Base-by-base conservation (phyloP, 2,113 vertebrate genomes). In the Dunckerocampus dactyliophorus region DNA sequence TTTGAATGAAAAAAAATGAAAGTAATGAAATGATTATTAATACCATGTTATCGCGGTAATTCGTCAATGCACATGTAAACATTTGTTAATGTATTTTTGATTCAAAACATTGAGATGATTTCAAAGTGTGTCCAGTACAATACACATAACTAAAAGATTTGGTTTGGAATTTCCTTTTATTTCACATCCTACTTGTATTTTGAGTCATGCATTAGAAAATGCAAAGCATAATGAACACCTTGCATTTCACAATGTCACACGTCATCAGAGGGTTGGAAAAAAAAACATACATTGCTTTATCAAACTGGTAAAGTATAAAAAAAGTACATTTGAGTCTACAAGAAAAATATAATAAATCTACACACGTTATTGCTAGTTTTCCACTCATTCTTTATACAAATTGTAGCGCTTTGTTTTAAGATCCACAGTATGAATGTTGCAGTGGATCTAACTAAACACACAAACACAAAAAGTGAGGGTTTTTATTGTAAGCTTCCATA, bases 231-330 rank as follows among this genome's bases (percentile, higher is more conserved):
- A 81, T 2, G 52, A 43, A 43, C 39, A 39, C 68, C 65, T 69
- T 80, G 68, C 75, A 79, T 77, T 71, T 66, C 65, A 78, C 61
- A 17, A 47, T 56, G 69, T 81, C 79, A 47, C 59, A 75, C 59
- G 75, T 79, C 79, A 78, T 58, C 39, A 75, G 76, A 83, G 68
- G 71, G 74, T 45, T 62, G 52, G 20, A 19, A 34, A 53, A 48
- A 45, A 34, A 34, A 34, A 54, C 45, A 69, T 31, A 45, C 54
- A 47, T 42, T 73, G 45, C 55, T 70, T 79, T 75, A 69, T 75
- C 67, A 77, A 81, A 76, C 67, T 55, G 59, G 47, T 77, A 59
- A 87, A 77, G 78, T 88, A 84, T 85, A 86, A 88, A 88, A 86
- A 80, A 31, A 70, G 47, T 5, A 71, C 53, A 76, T 75, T 66